Base-by-base conservation (phyloP, 2,113 vertebrate species). In the Pongo abelii region DNA sequence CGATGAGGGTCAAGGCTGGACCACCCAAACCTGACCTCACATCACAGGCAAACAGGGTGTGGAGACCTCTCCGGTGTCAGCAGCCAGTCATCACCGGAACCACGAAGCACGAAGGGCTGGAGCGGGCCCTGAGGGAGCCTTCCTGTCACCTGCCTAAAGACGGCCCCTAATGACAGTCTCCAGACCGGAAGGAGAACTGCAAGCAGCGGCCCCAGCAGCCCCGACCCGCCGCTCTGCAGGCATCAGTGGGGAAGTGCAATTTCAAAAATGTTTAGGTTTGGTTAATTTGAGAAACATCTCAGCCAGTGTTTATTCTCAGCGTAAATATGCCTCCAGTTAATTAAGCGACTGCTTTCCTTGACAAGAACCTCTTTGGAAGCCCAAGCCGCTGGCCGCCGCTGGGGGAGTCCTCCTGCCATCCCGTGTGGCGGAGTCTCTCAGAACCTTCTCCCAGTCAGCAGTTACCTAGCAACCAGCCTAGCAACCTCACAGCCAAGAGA, bases 401-500 rank as follows among this genome's bases (percentile, higher is more conserved):
- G 46, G 32, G 80, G 97, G 96, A 98, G 91, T 97, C 97, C 98
- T 94, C 88, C 96, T 81, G 86, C 81, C 81, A 74, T 96, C 97
- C 96, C 59, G 25, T 64, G 97, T 70, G 30, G 96, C 40, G 8
- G 40, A 94, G 93, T 96, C 96, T 91, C 70, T 87, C 81, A 57
- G 89, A 98, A 95, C 97, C 91, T 92, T 70, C 88, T 91, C 98
- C 98, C 98, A 89, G 96, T 96, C 97, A 88, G 97, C 40, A 40
- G 99, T 99, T 98, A 98, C 99, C 98, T 99, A 99, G 99, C 99
- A 99, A 99, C 99, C 97, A 98, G 98, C 98, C 98, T 98, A 98
- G 98, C 98, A 99, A 99, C 98, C 97, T 61, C 10, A n/a, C 14
- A 97, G 97, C 95, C 97, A 32, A 77, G 97, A 98, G 98, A 98